Evolutionary conservation across 2,113 vertebrate species (phyloP), one percentile per base, ranked within the genome.

Genomic region (Hemiprocne comata): DNA sequence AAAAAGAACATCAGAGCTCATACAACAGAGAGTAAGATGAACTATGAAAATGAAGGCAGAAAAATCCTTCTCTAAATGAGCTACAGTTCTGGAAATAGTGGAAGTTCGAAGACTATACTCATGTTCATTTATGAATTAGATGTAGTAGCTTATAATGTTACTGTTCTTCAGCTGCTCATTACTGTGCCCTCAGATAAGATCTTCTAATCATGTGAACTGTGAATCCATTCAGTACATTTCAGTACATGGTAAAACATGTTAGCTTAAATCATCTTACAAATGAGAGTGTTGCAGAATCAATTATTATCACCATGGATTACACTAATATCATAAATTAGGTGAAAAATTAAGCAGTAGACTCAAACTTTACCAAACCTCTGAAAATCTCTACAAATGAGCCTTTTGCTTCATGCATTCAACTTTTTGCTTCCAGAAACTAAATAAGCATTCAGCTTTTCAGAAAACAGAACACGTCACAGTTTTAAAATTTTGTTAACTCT

Each of bases 401-500:
- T 82, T 77, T 69, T 93, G 62, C 79, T 97, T 95, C 57, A 81
- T 76, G 46, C 44, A 76, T 71, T 94, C n/a, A 81, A 76, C 94
- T 94, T 94, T 13, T 5, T 94, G 75, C 72, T 96, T 95, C 87
- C 83, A 90, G 95, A 96, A 73, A 38, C 23, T 92, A 95, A 97
- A 85, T 73, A 92, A 85, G 48, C 61, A 75, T 94, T 93, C 44
- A 86, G 69, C 38, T 85, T 95, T 77, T 94, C 62, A 85, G 74
- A 85, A 92, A 92, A 90, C 40, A 89, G 81, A 96, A 83, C 64
- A 71, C 42, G 81, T 92, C 23, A n/a, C 28, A 80, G 72, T 61
- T 87, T 78, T 64, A 70, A 95, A 95, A 80, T 83, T 85, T 94
- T 92, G 72, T 92, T 94, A 96, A 89, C 87, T 97, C 91, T 87